Evolutionary conservation across 2,888 invertebrate genomes (phyloP), one percentile per base, ranked within the genome.

Genomic region (Oithona nana): DNA sequence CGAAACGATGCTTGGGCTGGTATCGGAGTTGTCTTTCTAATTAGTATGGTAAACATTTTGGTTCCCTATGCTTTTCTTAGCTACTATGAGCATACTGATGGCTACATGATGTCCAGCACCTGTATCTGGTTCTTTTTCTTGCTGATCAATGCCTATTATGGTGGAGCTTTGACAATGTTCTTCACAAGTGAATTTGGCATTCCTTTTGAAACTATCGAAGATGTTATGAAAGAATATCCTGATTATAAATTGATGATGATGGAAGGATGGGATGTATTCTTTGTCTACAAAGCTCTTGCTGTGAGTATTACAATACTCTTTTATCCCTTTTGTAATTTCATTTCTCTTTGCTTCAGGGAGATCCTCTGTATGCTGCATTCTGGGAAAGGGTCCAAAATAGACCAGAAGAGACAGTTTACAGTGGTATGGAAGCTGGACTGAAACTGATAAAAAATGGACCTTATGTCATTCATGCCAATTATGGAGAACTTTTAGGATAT

Each of bases 211-310:
- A 54, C 24, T 11, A 54, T 54, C 13, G 3, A 26, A 3, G 54
- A 54, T 26, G 54, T 54, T 20, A 54, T 54, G 54, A 20, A 54
- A 22, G 54, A 20, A 20, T 54, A 54, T 22, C 54, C 54, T 4
- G 54, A 54, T 54, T 54, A 26, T 13, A 54, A 54, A 11, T 26
- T 54, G 16, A 20, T 54, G 4, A 54, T 54, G 54, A 54, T 54
- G 54, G 20, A 20, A 24, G 54, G 54, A 20, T 24, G 26, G 13
- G 54, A 54, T 22, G 54, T 54, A 2, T 26, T 24, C 24, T 54
- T 54, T 26, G 24, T 24, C 24, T 54, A 54, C 54, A 54, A 54
- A 54, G 54, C 54, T 26, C 3, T n/a, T n/a, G n/a, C n/a, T n/a
- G n/a, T n/a, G n/a, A n/a, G n/a, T n/a, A n/a, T n/a, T n/a, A n/a